Conservation (phyloP, 1,140 invertebrate species). For the Aphaenogaster rudis region DNA sequence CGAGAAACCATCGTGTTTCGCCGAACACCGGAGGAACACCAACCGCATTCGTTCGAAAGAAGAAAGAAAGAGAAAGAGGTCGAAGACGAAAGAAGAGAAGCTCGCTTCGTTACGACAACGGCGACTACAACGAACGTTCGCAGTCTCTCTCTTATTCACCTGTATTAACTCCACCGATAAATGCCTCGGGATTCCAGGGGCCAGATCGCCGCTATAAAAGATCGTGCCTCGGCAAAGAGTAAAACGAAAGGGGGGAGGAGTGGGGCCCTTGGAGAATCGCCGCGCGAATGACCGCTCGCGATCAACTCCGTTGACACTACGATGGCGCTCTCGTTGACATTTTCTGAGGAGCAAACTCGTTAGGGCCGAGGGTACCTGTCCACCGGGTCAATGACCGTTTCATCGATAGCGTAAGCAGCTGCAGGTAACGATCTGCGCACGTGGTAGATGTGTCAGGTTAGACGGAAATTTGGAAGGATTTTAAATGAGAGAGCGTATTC, state of each 20-base stretch:
- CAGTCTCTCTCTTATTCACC: constrained; percentile 40
- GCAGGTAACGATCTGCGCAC: constrained; percentile 62
- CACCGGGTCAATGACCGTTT: constrained; percentile 70
- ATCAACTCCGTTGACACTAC: constrained; percentile 57
- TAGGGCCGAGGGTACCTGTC: constrained; percentile 58
- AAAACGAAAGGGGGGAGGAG: constrained; percentile 24
- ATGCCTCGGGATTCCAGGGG: constrained; percentile 65
- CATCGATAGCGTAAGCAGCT: constrained; percentile 69
- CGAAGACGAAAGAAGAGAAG: constrained; percentile 47
- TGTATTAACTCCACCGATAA: constrained; percentile 71
- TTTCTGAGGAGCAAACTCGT: constrained; percentile 68
- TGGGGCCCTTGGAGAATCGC: constrained; percentile 28
- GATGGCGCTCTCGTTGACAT: constrained; percentile 59
- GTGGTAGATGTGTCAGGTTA: constrained; percentile 51
- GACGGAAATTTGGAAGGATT: constrained; percentile 62
- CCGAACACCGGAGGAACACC: constrained; percentile 58
- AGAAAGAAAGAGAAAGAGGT: constrained; percentile 37
- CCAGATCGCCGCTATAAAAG: constrained; percentile 63
- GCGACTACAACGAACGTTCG: constrained; percentile 49
- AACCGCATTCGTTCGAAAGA: constrained; percentile 34
- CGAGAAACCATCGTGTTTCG: constrained; percentile 66
- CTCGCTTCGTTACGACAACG: constrained; percentile 70
- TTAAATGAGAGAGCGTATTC: not conserved
- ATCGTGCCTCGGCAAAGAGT: constrained; percentile 37
- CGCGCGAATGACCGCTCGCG: constrained; percentile 33